A percentile compares a stretch with the other conserved stretches of the same genome.
phyloP scores from a whole-genome alignment of 2,113 vertebrate genomes.

The Phylloscopus trochiloides region DNA sequence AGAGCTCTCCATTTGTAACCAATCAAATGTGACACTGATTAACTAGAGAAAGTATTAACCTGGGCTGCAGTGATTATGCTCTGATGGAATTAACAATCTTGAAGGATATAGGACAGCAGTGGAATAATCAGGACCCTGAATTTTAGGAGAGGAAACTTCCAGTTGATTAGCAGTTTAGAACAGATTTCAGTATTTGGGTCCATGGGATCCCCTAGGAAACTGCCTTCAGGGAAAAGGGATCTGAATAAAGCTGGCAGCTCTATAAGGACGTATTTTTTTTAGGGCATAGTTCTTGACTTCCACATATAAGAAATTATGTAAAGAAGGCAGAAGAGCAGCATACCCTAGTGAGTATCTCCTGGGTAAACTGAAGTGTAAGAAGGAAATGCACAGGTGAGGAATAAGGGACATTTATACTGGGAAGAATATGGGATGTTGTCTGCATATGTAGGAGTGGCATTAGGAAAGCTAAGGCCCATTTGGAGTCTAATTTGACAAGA shows the following conservation, averaged over 20 bases:
- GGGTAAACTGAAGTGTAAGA: not conserved
- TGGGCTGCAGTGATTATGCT: not conserved
- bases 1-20: not conserved
- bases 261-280: not conserved
- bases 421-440: not conserved
- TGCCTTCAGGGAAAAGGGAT: not conserved
- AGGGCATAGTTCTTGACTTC: not conserved
- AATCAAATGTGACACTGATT: not conserved
- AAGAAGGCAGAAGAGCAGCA: not conserved
- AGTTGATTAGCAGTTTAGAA: not conserved
- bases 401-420: not conserved
- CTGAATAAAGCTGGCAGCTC: not conserved
- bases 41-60: not conserved
- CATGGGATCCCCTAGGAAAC: not conserved
- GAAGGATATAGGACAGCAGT: not conserved
- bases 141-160: not conserved
- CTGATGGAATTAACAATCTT: not conserved
- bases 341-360: not conserved
- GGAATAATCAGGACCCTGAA: not conserved
- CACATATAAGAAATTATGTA: not conserved
- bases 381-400: not conserved
- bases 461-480: not conserved
- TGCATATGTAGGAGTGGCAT: not conserved
- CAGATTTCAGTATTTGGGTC: not conserved
- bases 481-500: not conserved